A percentile compares a stretch with the other conserved stretches of the same genome.
phyloP scores from a whole-genome alignment of 2,797 vertebrate species.

The Cyprinella venusta region DNA sequence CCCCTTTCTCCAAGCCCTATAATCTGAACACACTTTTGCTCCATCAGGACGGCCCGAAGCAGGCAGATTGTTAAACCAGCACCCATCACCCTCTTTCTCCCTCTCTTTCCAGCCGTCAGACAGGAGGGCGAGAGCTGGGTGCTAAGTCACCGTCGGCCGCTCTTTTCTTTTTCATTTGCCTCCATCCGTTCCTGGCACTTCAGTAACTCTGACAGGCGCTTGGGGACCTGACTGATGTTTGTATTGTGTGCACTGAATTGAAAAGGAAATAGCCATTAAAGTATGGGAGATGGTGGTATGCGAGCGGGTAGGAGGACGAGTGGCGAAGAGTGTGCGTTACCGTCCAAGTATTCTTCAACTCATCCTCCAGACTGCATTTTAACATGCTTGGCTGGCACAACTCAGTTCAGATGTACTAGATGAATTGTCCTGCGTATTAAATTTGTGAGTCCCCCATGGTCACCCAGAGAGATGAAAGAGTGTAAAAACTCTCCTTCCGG shows the following conservation, averaged over 20 bases:
- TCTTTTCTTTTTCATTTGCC: constrained; percentile 56
- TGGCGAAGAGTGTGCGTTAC: constrained; percentile 1
- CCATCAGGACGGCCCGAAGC: constrained; percentile 78
- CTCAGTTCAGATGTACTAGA: constrained; percentile 41
- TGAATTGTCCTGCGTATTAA: constrained; percentile 49
- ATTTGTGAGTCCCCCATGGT: constrained; percentile 36
- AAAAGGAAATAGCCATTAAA: constrained; percentile 67
- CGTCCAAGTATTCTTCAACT: constrained; percentile 29
- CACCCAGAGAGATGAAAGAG: constrained; percentile 58
- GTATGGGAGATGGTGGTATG: constrained; percentile 56
- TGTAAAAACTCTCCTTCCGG: constrained; percentile 45
- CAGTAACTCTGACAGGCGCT: constrained; percentile 58
- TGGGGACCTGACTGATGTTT: constrained; percentile 61
- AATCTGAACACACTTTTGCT: constrained; percentile 98
- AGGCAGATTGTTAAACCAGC: constrained; percentile 75
- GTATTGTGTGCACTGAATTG: constrained; percentile 59
- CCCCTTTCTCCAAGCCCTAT: constrained; percentile 90
- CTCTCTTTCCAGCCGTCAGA: constrained; percentile 52
- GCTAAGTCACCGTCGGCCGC: constrained; percentile 56
- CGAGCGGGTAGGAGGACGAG: constrained; percentile 25
- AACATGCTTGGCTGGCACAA: constrained; percentile 40
- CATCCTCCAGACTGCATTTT: constrained; percentile 45
- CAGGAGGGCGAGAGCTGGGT: constrained; percentile 43
- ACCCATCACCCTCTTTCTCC: constrained; percentile 59
- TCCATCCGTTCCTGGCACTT: constrained; percentile 58